Percentiles rank a stretch among this genome's conserved stretches.
These are phyloP conservation scores for Ophioderma brevispina DNA, from an alignment of 35 echinoderm and acorn worm genomes.

Conservation along the genomic window DNA sequence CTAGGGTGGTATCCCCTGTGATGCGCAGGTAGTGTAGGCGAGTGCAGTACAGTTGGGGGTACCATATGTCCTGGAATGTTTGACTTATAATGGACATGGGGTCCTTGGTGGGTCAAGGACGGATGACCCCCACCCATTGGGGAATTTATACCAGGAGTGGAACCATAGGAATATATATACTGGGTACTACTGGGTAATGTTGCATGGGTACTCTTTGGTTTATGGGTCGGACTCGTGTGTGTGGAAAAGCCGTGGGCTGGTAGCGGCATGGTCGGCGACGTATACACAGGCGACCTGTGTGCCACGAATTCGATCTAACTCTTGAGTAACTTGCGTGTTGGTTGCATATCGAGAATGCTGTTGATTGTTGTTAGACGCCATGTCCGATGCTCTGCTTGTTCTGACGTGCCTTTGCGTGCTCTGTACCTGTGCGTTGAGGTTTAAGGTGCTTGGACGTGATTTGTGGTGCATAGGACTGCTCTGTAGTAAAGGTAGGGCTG, in stretches of 20 bases:
- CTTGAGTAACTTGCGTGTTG: conserved; percentile 4
- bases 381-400: background rate
- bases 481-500: conserved; percentile 15
- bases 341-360: background rate
- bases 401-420: background rate
- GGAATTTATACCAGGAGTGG: conserved; percentile 61
- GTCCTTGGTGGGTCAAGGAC: conserved; percentile 42
- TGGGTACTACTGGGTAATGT: conserved; percentile 23
- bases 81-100: conserved; percentile 83
- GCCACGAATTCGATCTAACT: conserved; percentile 7
- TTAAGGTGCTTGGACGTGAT: conserved; percentile 34
- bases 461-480: conserved; percentile 16
- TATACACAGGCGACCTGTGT: conserved; percentile 14
- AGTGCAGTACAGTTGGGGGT: conserved; percentile 70
- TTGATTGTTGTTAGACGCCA: background rate
- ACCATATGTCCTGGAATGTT: conserved; percentile 73
- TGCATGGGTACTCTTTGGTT: conserved; percentile 53
- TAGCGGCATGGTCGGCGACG: conserved; percentile 29
- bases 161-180: conserved; percentile 63
- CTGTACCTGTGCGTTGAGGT: background rate
- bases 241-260: background rate
- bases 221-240: conserved; percentile 74
- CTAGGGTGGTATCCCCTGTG: conserved; percentile 64
- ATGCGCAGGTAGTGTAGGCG: conserved; percentile 60
- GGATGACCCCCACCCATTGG: conserved; percentile 50